Percentiles rank a stretch among this genome's conserved stretches.
These are phyloP conservation scores for Naso thynnoides DNA, from an alignment of 2,797 vertebrate genomes.

Conservation along the genomic window DNA sequence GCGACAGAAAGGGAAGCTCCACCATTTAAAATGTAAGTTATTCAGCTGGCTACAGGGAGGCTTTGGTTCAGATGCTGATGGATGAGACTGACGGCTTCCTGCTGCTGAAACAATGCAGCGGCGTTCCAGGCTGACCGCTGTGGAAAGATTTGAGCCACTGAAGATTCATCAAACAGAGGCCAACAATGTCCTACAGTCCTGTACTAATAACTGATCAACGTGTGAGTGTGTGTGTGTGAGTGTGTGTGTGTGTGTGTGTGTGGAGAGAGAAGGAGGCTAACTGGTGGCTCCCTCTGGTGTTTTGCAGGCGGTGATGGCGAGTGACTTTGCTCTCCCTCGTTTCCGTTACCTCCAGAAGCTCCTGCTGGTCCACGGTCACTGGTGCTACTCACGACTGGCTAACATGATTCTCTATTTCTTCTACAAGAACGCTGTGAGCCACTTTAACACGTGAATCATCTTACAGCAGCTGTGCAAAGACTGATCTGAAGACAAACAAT, in stretches of 20 bases:
- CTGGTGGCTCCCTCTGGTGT: conserved; percentile 21
- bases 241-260: not conserved
- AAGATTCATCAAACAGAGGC: conserved; percentile 53
- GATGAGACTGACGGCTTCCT: conserved; percentile 44
- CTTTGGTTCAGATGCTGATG: conserved; percentile 35
- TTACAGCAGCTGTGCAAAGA: not conserved
- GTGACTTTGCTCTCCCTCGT: conserved; percentile 94
- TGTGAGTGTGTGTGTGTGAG: conserved; percentile 18
- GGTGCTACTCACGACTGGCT: conserved; percentile 97
- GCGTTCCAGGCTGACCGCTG: conserved; percentile 63
- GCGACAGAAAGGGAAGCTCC: conserved; percentile 33
- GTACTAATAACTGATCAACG: conserved; percentile 13
- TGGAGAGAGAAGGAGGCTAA: conserved; percentile 21
- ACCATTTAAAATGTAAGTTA: conserved; percentile 49
- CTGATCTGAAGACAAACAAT: not conserved
- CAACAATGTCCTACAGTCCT: not conserved
- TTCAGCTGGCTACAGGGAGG: conserved; percentile 36
- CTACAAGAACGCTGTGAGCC: conserved; percentile 94
- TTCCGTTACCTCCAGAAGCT: conserved; percentile 96
- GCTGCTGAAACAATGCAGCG: conserved; percentile 17
- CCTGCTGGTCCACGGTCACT: conserved; percentile 96
- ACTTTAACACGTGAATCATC: not conserved
- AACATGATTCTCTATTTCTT: conserved; percentile 99
- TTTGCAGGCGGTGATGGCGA: conserved; percentile 96
- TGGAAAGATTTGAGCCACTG: conserved; percentile 49